Evolutionary conservation across 2,797 vertebrate genomes (phyloP).

Genomic region (Coccyzus lansbergi): DNA sequence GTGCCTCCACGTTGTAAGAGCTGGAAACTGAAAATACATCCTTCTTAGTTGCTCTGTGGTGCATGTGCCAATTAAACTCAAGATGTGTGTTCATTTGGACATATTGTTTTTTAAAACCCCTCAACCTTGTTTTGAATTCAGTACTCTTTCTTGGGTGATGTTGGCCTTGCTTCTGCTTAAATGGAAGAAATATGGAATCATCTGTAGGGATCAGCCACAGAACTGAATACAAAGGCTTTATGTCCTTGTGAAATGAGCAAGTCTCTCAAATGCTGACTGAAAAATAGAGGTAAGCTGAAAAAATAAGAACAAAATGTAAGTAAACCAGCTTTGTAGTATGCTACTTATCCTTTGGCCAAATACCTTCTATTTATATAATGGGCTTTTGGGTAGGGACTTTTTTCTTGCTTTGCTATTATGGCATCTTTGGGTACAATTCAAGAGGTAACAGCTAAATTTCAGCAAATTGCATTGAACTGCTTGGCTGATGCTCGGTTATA

Average conservation of each 20-base stretch:
- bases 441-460: neutral
- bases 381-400: neutral
- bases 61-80: neutral
- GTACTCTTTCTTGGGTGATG: neutral
- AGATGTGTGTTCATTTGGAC: neutral
- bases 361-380: neutral
- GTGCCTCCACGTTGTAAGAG: neutral
- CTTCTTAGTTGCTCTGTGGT: neutral
- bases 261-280: neutral
- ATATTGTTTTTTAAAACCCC: no score
- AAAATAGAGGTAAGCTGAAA: neutral
- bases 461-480: neutral
- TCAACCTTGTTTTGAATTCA: neutral
- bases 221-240: neutral
- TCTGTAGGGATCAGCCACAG: neutral
- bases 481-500: neutral
- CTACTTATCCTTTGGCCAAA: neutral
- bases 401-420: neutral
- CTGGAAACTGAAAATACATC: neutral
- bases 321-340: neutral
- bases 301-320: neutral
- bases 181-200: neutral
- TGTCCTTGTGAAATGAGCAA: neutral
- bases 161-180: neutral
- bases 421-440: neutral